Evolutionary conservation across 2,113 vertebrate genomes (phyloP).

Genomic region (Clinocottus analis): DNA sequence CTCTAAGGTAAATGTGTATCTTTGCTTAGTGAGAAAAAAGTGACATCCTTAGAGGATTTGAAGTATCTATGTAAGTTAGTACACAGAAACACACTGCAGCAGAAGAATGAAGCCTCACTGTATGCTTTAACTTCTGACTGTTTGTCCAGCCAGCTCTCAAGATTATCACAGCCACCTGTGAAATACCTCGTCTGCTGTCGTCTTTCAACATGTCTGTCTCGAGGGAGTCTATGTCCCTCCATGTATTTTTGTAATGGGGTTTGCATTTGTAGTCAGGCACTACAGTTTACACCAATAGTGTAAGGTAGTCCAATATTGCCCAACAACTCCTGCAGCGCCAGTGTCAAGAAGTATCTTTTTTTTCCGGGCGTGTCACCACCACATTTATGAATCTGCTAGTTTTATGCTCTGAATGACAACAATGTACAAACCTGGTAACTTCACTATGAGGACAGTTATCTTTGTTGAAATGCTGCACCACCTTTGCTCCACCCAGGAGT

Average conservation of each 20-base stretch:
- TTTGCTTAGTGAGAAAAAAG: neutral
- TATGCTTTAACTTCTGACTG: conserved; percentile 33
- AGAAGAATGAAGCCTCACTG: neutral
- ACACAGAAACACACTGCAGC: conserved; percentile 12
- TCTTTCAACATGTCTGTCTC: conserved; percentile 25
- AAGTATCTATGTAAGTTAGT: conserved; percentile 3
- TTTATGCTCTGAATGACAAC: neutral
- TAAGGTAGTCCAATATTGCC: neutral
- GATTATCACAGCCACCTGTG: conserved; percentile 38
- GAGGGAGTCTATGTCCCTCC: neutral
- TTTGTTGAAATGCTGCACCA: neutral
- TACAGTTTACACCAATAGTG: neutral
- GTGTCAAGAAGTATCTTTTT: neutral
- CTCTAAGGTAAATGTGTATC: conserved; percentile 11
- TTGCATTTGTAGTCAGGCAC: neutral
- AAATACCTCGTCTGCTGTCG: conserved; percentile 51
- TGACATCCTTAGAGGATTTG: conserved; percentile 14
- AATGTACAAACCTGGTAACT: neutral
- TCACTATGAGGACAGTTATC: neutral
- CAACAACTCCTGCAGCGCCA: neutral
- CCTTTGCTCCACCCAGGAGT: neutral
- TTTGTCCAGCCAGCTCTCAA: conserved; percentile 37
- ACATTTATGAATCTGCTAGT: neutral
- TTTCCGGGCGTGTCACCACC: neutral
- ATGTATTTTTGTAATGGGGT: neutral